Percentiles rank a stretch among this genome's conserved stretches.
phyloP scores from a whole-genome alignment of 1,140 invertebrate genomes.

The Dufourea novaeangliae region DNA sequence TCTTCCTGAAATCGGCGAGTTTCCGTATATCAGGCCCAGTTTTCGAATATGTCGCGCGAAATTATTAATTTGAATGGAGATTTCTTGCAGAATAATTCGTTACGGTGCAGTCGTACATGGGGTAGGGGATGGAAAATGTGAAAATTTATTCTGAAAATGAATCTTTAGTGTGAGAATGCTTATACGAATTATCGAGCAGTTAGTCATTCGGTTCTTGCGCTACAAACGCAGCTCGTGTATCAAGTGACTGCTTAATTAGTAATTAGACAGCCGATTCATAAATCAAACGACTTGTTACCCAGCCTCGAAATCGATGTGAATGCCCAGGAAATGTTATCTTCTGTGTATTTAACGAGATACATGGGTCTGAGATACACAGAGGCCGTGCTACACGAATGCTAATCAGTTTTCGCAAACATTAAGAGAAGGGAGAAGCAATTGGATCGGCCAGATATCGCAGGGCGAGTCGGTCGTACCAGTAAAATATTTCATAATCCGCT shows the following conservation, averaged over 20 bases:
- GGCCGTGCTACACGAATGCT: background rate
- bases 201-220: too few relatives aligned
- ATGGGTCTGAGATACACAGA: slow-evolving; percentile 5
- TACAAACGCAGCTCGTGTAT: background rate
- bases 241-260: slow-evolving; percentile 41
- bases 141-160: too few relatives aligned
- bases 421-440: slow-evolving; percentile 13
- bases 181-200: too few relatives aligned
- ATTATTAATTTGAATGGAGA: too few relatives aligned
- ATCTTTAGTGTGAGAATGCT: too few relatives aligned
- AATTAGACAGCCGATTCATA: slow-evolving; percentile 49
- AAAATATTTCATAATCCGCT: slow-evolving; percentile 40
- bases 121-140: too few relatives aligned
- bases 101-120: too few relatives aligned
- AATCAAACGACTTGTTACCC: slow-evolving; percentile 38
- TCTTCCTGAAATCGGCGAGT: too few relatives aligned
- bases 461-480: background rate
- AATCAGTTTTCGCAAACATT: slow-evolving; percentile 32
- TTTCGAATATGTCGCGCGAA: too few relatives aligned
- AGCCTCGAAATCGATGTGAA: slow-evolving; percentile 13
- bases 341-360: slow-evolving; percentile 48
- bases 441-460: slow-evolving; percentile 19
- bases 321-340: slow-evolving; percentile 44
- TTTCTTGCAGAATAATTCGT: too few relatives aligned
- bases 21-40: too few relatives aligned